A percentile compares a stretch with the other conserved stretches of the same genome.
phyloP scores from a whole-genome alignment of 1,140 invertebrate genomes.

The Pentalonia nigronervosa region DNA sequence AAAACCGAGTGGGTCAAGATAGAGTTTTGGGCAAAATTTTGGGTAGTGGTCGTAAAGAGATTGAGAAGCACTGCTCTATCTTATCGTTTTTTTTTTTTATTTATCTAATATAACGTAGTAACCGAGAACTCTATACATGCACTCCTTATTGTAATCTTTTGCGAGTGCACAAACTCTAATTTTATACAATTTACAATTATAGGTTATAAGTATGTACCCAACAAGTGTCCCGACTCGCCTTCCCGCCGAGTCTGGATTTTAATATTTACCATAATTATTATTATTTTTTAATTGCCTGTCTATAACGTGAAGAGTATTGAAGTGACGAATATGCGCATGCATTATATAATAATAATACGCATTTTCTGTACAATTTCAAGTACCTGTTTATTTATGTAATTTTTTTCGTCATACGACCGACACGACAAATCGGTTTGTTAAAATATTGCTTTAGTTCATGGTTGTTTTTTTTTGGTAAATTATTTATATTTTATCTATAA shows the following conservation, averaged over 20 bases:
- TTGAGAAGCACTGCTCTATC: too few relatives aligned
- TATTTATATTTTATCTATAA: not conserved
- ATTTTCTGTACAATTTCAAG: not conserved
- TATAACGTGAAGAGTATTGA: not conserved
- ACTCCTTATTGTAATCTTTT: not conserved
- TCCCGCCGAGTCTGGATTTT: not conserved
- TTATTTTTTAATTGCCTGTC: not conserved
- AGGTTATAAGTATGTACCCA: not conserved
- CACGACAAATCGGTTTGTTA: not conserved
- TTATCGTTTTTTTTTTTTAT: not conserved
- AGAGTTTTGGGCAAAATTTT: too few relatives aligned
- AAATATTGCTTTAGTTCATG: not conserved
- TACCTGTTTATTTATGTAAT: not conserved
- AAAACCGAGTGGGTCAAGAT: too few relatives aligned
- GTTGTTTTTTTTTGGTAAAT: not conserved
- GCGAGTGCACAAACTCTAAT: not conserved
- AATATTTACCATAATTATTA: constrained; percentile 4
- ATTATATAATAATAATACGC: not conserved
- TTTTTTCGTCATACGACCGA: not conserved
- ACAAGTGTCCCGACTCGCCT: not conserved
- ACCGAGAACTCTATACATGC: too few relatives aligned
- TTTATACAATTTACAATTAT: not conserved
- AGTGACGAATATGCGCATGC: not conserved
- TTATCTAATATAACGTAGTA: not conserved
- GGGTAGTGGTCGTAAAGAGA: too few relatives aligned